These are phyloP conservation scores for Coleophora deauratella DNA, from an alignment of 2,888 invertebrate genomes.

Conservation along the genomic window DNA sequence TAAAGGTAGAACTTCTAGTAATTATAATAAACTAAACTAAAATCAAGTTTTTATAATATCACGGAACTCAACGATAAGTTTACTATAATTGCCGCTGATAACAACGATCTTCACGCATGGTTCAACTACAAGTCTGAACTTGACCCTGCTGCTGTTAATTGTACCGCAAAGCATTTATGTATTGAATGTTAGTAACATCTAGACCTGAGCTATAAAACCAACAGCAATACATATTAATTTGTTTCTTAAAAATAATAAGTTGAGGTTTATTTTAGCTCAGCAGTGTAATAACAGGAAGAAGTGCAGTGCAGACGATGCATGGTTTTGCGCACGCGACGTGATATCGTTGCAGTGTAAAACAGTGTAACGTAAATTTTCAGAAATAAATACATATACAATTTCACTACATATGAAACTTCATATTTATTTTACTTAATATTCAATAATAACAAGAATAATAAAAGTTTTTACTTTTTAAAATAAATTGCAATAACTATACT, in stretches of 20 bases:
- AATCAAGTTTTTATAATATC: too few species aligned
- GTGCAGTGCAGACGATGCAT: constrained; percentile 12
- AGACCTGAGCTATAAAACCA: constrained; percentile 16
- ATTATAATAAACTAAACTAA: too few species aligned
- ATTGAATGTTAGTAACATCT: constrained; percentile 23
- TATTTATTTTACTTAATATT: too few species aligned
- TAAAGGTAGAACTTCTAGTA: too few species aligned
- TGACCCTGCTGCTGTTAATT: constrained; percentile 33
- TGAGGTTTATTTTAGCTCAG: constrained; percentile 14
- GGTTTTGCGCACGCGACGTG: constrained; percentile 37
- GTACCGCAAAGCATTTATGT: constrained; percentile 18
- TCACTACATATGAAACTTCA: constrained; percentile 9
- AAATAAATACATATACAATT: too few species aligned
- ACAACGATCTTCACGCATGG: constrained; percentile 24
- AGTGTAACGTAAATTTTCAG: too few species aligned
- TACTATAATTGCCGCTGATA: background rate
- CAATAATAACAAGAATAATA: too few species aligned
- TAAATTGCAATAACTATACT: too few species aligned
- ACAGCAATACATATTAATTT: background rate
- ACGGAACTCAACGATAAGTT: background rate
- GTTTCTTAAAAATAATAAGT: background rate
- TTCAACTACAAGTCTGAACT: constrained; percentile 36
- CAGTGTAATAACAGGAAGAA: constrained; percentile 4
- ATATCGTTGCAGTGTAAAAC: background rate
- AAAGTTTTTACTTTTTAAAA: too few species aligned